Evolutionary conservation across 2,888 invertebrate genomes (phyloP).

Genomic region (Apeira syringaria): DNA sequence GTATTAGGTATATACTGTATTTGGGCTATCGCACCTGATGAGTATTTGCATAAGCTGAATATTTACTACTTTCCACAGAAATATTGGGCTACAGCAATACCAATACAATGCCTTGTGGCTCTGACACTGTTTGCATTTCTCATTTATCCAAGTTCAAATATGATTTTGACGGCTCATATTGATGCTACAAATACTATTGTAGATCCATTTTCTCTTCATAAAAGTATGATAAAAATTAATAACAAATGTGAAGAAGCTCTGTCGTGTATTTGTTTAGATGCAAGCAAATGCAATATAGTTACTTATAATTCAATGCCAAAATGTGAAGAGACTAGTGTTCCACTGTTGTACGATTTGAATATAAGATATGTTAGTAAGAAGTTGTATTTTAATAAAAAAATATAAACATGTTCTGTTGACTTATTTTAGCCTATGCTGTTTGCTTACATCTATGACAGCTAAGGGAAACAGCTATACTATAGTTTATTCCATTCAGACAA

Average conservation of each 20-base stretch:
- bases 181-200: conserved; percentile 86
- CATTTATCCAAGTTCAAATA: conserved; percentile 92
- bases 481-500: no score
- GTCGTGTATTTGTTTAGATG: conserved; percentile 76
- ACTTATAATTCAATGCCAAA: conserved; percentile 59
- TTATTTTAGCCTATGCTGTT: no score
- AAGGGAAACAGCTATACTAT: no score
- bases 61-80: conserved; percentile 93
- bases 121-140: conserved; percentile 90
- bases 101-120: conserved; percentile 89
- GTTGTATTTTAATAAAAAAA: conserved; percentile 55
- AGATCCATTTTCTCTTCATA: conserved; percentile 76
- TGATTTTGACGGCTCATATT: conserved; percentile 88
- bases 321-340: conserved; percentile 72
- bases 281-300: conserved; percentile 68
- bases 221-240: conserved; percentile 36
- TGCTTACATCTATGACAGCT: no score
- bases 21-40: conserved; percentile 93
- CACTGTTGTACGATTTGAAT: conserved; percentile 87
- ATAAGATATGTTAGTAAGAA: conserved; percentile 86
- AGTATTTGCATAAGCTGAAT: conserved; percentile 87
- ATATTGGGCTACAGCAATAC: conserved; percentile 95
- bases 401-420: neutral
- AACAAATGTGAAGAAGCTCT: conserved; percentile 22
- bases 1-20: conserved; percentile 90